Base-by-base conservation (phyloP, 2,797 vertebrate species). In the Rhinella marina region DNA sequence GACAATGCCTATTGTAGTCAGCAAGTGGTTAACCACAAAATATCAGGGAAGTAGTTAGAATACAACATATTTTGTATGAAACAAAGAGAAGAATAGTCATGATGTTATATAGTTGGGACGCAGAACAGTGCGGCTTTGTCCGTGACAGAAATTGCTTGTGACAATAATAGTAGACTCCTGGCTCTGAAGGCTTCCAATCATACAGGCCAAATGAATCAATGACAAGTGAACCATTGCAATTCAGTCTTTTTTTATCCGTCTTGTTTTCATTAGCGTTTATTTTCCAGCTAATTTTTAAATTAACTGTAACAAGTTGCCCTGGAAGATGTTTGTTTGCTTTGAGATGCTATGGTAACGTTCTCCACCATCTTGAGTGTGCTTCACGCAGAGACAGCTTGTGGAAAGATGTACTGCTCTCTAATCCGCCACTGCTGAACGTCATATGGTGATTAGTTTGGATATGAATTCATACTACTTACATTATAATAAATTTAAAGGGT, bases 271-370 rank as follows among this genome's bases (percentile, higher is more conserved):
- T 70, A 83, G 50, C 12, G 66, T 32, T 73, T 32, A 84, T 72
- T 84, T 84, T 84, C 70, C 32, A 57, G 54, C 82, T 84, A 75
- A 59, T 86, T 86, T 80, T 54, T 54, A 32, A 78, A 78, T 86
- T 61, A 56, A 86, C 50, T 68, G 85, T 70, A 86, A 86, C 85
- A 32, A 23, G 29, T 64, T 70, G 62, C 59, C 64, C 41, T 57
- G 77, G 61, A 59, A 32, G 75, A 68, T 80, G 50, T 70, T 66
- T 86, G 85, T 68, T 64, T 79, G 59, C 48, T 32, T 76, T 41
- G 52, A 70, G 66, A 73, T 54, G 56, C 56, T 59, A 87, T 81
- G 79, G 68, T 7, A 13, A 87, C 27, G 3, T 25, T 81, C 62
- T 59, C 79, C 56, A 62, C 68, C 29, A 81, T 72, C 56, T 81